Evolutionary conservation across 2,113 vertebrate species (phyloP), one percentile per base, ranked within the genome.

Genomic region (Gila orcuttii): DNA sequence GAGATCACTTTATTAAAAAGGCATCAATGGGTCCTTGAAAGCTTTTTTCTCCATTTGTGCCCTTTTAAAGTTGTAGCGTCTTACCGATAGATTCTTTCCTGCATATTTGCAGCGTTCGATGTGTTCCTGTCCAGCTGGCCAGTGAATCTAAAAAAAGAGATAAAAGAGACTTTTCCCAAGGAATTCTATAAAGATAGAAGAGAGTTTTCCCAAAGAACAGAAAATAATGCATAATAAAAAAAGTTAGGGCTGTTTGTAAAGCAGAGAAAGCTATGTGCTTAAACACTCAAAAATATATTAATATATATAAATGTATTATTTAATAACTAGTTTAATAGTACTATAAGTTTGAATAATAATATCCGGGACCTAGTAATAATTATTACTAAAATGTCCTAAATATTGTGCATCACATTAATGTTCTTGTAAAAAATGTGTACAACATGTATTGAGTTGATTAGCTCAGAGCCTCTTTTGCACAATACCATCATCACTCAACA

Each of bases 51-150:
- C 28, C 11, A 57, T 52, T 71, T 71, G 28, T 50, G 47, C 45
- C 66, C 62, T 68, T 81, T 81, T 73, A 62, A 83, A 78, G 66
- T 47, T 73, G 31, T 60, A 62, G 25, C 42, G 47, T 86, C 93
- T 92, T 91, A 96, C 96, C 94, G 95, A 94, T 73, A 90, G 33
- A 7, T 93, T 95, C 88, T 96, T 97, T 8, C 96, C 96, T 0
- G 96, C 95, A 87, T 93, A 91, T 64, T 84, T 91, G 93, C 96
- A 97, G 79, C 91, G 96, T 28, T 96, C 95, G 0, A 95, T 94
- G 13, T 96, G 93, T 28, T 96, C 95, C 69, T 59, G 83, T 42
- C 90, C 87, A 52, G 96, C 95, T 2, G 96, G 95, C 96, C 96
- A 97, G 91, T 95, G 89, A 83, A 97, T 93, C 96, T 97, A 93